Percentiles rank a stretch among this genome's conserved stretches.
Evolutionary conservation across 2,888 invertebrate genomes (phyloP).

Genomic region (Coelopa pilipes): DNA sequence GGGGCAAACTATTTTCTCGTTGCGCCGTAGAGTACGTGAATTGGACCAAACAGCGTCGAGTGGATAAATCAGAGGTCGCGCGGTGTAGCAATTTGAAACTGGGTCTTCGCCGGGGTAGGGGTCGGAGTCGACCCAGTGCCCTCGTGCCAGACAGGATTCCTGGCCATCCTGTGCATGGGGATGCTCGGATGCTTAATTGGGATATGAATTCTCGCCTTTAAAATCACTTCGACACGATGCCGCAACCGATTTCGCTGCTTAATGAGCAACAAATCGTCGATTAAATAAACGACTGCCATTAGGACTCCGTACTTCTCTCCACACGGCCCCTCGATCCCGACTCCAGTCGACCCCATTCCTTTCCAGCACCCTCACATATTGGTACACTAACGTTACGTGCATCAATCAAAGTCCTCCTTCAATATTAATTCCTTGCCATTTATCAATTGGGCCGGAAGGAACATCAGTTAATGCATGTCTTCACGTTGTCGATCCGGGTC

Average conservation of each 20-base stretch:
- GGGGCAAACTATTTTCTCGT: too few relatives aligned
- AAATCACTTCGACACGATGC: background rate
- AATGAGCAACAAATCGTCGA: slow-evolving; percentile 4
- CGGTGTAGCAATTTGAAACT: too few relatives aligned
- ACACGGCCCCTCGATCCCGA: background rate
- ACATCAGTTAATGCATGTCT: background rate
- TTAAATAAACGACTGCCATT: background rate
- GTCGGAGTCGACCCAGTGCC: too few relatives aligned
- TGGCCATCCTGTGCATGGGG: background rate
- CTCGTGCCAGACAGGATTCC: background rate
- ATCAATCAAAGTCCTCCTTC: slow-evolving; percentile 19
- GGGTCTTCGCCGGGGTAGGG: too few relatives aligned
- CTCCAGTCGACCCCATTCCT: background rate
- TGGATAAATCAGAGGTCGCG: too few relatives aligned
- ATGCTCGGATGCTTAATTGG: background rate
- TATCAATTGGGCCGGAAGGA: slow-evolving; percentile 14
- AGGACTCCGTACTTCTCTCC: background rate
- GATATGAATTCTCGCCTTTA: background rate
- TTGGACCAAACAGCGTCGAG: too few relatives aligned
- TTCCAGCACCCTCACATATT: background rate
- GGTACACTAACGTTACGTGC: background rate
- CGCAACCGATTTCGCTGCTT: background rate
- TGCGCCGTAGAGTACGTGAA: too few relatives aligned
- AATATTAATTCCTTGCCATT: slow-evolving; percentile 6
- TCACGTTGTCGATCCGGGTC: background rate